Conservation (phyloP, 2,888 invertebrate genomes). For the Bruchidius siliquastri region DNA sequence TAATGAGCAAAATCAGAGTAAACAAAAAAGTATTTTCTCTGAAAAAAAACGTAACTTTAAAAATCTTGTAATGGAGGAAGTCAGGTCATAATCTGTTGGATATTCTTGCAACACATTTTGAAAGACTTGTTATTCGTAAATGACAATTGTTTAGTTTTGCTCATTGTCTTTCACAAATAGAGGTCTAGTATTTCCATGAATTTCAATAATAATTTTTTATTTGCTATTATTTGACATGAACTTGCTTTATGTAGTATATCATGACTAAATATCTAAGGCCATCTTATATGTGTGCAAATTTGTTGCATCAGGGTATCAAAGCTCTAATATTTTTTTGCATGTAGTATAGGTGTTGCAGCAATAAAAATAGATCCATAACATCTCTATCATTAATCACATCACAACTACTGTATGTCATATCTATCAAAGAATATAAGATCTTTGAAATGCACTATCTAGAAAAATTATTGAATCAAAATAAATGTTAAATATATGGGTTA, state of each 20-base stretch:
- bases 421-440: not conserved
- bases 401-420: not conserved
- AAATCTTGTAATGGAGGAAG: too few relatives aligned
- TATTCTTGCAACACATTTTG: too few relatives aligned
- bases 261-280: not conserved
- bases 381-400: not conserved
- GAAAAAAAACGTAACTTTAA: too few relatives aligned
- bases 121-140: too few relatives aligned
- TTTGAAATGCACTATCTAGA: not conserved
- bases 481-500: too few relatives aligned
- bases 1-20: too few relatives aligned
- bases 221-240: not conserved
- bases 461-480: too few relatives aligned
- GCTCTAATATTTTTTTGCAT: too few relatives aligned
- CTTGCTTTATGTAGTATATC: not conserved
- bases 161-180: too few relatives aligned
- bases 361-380: not conserved
- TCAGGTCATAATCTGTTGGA: too few relatives aligned
- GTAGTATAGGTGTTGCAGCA: not conserved
- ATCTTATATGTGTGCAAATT: not conserved
- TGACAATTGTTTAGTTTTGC: too few relatives aligned
- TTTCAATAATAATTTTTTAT: not conserved
- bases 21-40: too few relatives aligned
- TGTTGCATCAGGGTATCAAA: not conserved
- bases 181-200: not conserved